phyloP scores from a whole-genome alignment of 2,888 invertebrate species.

The Chloromyia formosa region DNA sequence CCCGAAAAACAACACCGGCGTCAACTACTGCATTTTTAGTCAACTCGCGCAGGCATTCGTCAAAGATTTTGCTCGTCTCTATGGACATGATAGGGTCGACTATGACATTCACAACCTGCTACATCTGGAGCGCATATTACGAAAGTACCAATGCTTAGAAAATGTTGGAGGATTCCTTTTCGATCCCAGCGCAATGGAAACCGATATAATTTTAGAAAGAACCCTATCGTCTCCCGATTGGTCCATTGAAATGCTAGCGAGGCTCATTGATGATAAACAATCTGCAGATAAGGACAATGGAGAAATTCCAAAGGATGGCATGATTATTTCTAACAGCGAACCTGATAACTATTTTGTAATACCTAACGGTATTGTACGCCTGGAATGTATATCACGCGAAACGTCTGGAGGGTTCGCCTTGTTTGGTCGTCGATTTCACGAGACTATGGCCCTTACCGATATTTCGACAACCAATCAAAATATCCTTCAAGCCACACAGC shows the following conservation, averaged over 20 bases:
- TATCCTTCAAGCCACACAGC: not conserved
- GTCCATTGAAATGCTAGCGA: no score
- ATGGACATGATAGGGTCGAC: slow-evolving; percentile 46
- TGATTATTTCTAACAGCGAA: slow-evolving; percentile 1
- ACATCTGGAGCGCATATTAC: slow-evolving; percentile 46
- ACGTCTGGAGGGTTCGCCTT: not conserved
- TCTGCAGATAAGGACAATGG: no score
- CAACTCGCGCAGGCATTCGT: slow-evolving; percentile 46
- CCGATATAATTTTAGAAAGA: no score
- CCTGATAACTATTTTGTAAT: slow-evolving; percentile 18
- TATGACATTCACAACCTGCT: slow-evolving; percentile 49
- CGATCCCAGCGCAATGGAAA: not conserved
- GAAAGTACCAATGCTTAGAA: slow-evolving; percentile 1
- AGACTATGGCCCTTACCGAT: slow-evolving; percentile 1
- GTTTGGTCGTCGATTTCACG: not conserved
- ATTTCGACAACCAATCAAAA: slow-evolving; percentile 14
- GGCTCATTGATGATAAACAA: no score
- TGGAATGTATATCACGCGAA: not conserved
- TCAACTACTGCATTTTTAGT: slow-evolving; percentile 22
- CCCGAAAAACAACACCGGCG: not conserved
- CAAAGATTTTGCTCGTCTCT: slow-evolving; percentile 46
- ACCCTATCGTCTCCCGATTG: no score
- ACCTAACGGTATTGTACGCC: not conserved
- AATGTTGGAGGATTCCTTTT: slow-evolving; percentile 8
- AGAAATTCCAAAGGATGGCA: no score